These are phyloP conservation scores for Suricata suricatta DNA, from an alignment of 2,113 vertebrate species.

Conservation along the genomic window DNA sequence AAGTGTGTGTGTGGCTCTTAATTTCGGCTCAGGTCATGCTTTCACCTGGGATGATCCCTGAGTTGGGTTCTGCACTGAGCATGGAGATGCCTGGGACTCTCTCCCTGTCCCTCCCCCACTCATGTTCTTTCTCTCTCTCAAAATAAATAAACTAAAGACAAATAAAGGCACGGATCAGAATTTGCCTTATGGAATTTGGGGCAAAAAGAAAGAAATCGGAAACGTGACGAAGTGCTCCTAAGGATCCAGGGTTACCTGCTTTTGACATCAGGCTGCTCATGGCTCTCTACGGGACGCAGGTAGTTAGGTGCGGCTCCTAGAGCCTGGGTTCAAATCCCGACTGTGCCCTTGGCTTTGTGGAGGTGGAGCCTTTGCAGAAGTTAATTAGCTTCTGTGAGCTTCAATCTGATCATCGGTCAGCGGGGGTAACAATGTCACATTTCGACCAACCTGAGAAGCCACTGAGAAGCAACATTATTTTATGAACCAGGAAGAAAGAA, in stretches of 20 bases:
- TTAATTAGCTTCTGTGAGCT: background rate
- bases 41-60: too few species aligned
- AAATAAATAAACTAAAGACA: too few species aligned
- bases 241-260: accelerated
- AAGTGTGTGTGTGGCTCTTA: too few species aligned
- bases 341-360: background rate
- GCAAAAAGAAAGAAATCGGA: background rate
- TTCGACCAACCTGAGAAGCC: background rate
- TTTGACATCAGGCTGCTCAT: accelerated
- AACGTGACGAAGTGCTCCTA: background rate
- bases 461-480: background rate
- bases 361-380: background rate
- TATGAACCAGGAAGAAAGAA: background rate
- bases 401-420: background rate
- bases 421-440: background rate
- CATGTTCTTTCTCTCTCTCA: too few species aligned
- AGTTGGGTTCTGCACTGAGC: too few species aligned
- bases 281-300: background rate
- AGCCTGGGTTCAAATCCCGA: too few species aligned
- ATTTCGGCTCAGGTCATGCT: too few species aligned
- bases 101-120: too few species aligned
- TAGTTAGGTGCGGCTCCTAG: accelerated
- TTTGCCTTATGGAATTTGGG: background rate
- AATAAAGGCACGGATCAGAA: background rate
- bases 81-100: too few species aligned